Percentiles rank a stretch among this genome's conserved stretches.
Evolutionary conservation across 2,113 vertebrate genomes (phyloP).

Genomic region (Brachypteracias leptosomus): DNA sequence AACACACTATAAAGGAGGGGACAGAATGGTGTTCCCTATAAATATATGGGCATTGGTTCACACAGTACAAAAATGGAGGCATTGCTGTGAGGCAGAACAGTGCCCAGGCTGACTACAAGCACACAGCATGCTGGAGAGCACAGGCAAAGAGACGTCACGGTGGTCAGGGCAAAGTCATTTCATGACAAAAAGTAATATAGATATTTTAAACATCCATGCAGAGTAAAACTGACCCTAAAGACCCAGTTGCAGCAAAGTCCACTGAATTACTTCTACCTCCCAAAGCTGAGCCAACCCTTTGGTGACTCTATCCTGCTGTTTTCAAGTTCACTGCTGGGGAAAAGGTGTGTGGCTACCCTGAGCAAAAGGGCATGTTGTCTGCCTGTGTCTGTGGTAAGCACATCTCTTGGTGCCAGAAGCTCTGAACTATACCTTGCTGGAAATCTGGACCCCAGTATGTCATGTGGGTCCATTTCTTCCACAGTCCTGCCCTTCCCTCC

Average conservation of each 20-base stretch:
- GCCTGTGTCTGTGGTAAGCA: background rate
- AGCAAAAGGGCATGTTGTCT: background rate
- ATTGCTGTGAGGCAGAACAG: background rate
- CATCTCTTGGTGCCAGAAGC: background rate
- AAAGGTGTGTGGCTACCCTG: background rate
- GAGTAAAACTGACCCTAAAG: background rate
- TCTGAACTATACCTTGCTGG: background rate
- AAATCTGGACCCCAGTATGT: background rate
- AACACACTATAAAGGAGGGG: background rate
- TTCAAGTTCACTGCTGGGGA: background rate
- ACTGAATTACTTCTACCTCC: background rate
- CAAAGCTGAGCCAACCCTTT: background rate
- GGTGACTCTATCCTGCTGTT: background rate
- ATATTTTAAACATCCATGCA: background rate
- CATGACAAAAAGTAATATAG: background rate
- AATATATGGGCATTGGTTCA: background rate
- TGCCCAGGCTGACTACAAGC: background rate
- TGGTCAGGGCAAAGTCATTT: background rate
- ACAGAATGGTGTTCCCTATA: background rate
- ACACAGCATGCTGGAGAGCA: background rate
- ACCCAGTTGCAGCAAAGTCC: background rate
- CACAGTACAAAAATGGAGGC: fast-evolving
- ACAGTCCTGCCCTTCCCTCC: background rate
- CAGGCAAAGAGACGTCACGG: background rate
- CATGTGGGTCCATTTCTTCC: background rate